Conservation (phyloP, 2,797 vertebrate genomes). For the Dendrocincla tyrannina region DNA sequence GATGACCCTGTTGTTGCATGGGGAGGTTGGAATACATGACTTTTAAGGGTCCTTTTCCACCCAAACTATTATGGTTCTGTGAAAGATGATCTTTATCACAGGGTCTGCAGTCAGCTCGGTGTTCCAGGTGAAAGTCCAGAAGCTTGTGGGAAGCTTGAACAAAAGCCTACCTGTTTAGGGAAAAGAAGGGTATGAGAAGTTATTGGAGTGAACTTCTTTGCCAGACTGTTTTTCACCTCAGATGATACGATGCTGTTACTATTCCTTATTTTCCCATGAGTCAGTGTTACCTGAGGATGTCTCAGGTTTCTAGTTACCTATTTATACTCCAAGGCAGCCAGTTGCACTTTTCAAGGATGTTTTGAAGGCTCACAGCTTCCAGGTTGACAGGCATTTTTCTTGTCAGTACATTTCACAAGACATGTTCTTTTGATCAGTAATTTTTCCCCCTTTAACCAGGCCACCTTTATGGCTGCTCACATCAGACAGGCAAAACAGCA, state of each 20-base stretch:
- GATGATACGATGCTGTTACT: neutral
- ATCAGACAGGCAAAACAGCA: neutral
- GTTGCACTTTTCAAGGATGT: neutral
- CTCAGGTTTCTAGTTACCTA: neutral
- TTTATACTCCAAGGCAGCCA: neutral
- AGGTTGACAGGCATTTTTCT: neutral
- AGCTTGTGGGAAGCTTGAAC: neutral
- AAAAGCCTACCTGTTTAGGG: neutral
- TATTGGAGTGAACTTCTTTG: neutral
- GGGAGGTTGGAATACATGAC: neutral
- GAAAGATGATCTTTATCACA: neutral
- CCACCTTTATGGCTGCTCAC: neutral
- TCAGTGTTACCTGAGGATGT: neutral
- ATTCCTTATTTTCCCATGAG: neutral
- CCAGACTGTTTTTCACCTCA: neutral
- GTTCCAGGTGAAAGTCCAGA: neutral
- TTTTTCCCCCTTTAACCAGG: neutral
- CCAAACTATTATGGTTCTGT: neutral
- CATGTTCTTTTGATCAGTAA: neutral
- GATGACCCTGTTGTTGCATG: too few relatives aligned
- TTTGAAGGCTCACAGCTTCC: neutral
- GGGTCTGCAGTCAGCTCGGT: neutral
- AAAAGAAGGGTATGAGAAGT: neutral
- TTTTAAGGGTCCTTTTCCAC: neutral
- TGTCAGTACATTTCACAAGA: neutral